Evolutionary conservation across 2,113 vertebrate genomes (phyloP), one percentile per base, ranked within the genome.

Genomic region (Pedetes capensis): DNA sequence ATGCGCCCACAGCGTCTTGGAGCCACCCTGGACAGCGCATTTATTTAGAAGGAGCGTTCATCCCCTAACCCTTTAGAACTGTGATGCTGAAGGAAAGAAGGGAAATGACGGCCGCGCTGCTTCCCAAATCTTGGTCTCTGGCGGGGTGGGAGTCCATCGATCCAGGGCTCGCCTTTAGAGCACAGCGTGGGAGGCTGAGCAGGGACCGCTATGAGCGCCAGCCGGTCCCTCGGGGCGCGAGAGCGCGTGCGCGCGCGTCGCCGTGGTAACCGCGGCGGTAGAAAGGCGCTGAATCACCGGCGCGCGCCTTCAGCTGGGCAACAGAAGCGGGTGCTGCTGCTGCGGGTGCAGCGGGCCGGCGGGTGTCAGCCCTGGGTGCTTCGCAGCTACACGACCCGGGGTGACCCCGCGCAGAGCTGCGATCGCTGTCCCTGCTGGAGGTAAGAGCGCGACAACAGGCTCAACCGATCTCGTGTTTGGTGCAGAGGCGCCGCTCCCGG

Each of bases 241-340:
- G 63, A 55, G 83, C 79, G 94, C 88, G 79, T 87, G 93, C 83
- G 91, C 23, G 57, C 47, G 42, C 82, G 95, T 94, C 39, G 78
- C 86, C 78, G 11, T 49, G 89, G 96, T 61, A 93, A 96, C 96
- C 29, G 39, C 34, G 61, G 44, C 83, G 37, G 10, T 44, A 2
- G 68, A 78, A 91, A 74, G 90, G 84, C 90, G 81, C 93, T 87
- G 93, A 72, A 90, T 92, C 91, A 53, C 57, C 0, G 27, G 87
- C 55, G 61, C 37, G 29, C 72, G 72, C 42, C 37, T 8, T 32
- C 3, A 16, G n/a, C 47, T n/a, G n/a, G n/a, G 18, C 32, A 0
- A 59, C 42, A 0, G 74, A 17, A 63, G n/a, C n/a, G n/a, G n/a
- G n/a, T n/a, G 59, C 85, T n/a, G 69, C 64, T 51, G 63, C 34